Evolutionary conservation across 2,888 invertebrate species (phyloP).

Genomic region (Drosophila demipolita): DNA sequence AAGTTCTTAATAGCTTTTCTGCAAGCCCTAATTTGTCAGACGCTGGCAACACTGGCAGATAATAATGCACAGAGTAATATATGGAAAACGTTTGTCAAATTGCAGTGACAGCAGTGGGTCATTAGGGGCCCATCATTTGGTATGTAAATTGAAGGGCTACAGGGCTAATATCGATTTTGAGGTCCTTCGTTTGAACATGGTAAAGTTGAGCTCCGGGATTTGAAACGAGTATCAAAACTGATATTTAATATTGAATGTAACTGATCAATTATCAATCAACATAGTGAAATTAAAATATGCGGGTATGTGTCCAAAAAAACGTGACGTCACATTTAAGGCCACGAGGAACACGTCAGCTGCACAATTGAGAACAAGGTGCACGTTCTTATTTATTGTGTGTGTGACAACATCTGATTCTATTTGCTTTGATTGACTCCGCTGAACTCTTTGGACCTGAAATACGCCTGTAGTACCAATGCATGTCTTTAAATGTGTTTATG

Average conservation of each 20-base stretch:
- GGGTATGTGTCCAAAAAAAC: constrained; percentile 6
- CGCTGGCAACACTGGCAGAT: constrained; percentile 1
- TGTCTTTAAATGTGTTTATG: background rate
- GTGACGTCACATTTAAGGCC: constrained; percentile 50
- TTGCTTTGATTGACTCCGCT: constrained; percentile 37
- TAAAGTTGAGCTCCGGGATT: constrained; percentile 26
- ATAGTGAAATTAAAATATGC: constrained; percentile 28
- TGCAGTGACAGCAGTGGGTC: constrained; percentile 15
- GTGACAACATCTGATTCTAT: constrained; percentile 32
- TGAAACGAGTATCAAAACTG: constrained; percentile 8
- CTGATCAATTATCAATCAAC: constrained; percentile 3
- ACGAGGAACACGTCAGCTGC: constrained; percentile 61
- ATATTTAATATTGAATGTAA: constrained; percentile 4
- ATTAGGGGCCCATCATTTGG: constrained; percentile 23
- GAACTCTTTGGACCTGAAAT: constrained; percentile 24
- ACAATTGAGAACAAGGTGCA: constrained; percentile 42
- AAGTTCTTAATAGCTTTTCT: background rate
- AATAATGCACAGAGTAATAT: constrained; percentile 8
- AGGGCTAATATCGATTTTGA: constrained; percentile 53
- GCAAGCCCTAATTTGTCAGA: background rate
- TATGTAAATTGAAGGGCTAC: constrained; percentile 27
- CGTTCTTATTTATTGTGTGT: constrained; percentile 11
- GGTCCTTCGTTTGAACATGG: constrained; percentile 43
- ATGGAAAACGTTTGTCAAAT: constrained; percentile 1
- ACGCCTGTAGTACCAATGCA: background rate